Base-by-base conservation (phyloP, 2,888 invertebrate genomes). In the Sepiola atlantica region DNA sequence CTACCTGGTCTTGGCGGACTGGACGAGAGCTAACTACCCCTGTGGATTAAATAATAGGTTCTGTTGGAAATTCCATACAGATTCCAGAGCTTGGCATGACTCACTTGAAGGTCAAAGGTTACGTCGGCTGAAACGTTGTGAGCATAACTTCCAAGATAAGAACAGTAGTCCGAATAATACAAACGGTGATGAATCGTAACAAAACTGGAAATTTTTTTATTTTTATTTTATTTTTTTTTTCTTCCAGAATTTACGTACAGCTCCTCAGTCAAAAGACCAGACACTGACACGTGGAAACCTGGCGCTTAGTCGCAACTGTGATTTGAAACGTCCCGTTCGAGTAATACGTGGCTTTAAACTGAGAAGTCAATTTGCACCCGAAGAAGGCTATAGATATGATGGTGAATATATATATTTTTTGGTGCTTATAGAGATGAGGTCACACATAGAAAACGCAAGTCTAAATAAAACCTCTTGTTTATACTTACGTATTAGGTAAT, bases 341-440 rank as follows among this genome's bases (percentile, higher is more conserved):
- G 97, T 97, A 0, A 97, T 97, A 28, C 96, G 97, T 35, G 97
- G 97, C 0, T 97, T 97, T 95, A 97, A 97, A 95, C 96, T 97
- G 16, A 95, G 95, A n/a, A 97, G 97, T 95, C 96, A 95, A 0
- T 97, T 97, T 96, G 97, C 97, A 28, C 97, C 97, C 21, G 97
- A 97, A 55, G 96, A 96, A 61, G 97, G 97, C 54, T 97, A 97
- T 95, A 96, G 97, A 96, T 97, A 97, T 96, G 97, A 97, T 96
- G 97, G 97, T 97, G 94, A 94, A 95, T 93, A 28, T 92, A 0
- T 24, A 12, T 45, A 32, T 61, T 45, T 90, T 35, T 61, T 92
- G 14, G n/a, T n/a, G n/a, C n/a, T n/a, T n/a, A n/a, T n/a, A n/a
- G n/a, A n/a, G n/a, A n/a, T n/a, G n/a, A n/a, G n/a, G n/a, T n/a